phyloP scores from a whole-genome alignment of 2,113 vertebrate genomes.

The Phrynosoma blainvillii region DNA sequence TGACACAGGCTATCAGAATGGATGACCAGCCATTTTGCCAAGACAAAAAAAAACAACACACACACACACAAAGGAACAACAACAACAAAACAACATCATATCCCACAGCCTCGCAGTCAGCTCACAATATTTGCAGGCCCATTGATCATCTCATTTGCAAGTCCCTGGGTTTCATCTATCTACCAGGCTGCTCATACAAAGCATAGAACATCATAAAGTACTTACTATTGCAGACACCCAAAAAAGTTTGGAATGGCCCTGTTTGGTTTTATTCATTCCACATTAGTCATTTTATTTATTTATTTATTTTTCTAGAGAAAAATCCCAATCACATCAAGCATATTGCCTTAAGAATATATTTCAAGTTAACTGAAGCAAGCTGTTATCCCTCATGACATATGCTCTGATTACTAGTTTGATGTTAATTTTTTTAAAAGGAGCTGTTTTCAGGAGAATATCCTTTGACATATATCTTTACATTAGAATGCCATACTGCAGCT shows the following conservation, averaged over 20 bases:
- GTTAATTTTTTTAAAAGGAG: conserved; percentile 6
- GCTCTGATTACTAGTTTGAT: conserved; percentile 1
- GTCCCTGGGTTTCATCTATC: not conserved
- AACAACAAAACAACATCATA: not conserved
- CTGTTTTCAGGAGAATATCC: not conserved
- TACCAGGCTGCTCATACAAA: conserved; percentile 5
- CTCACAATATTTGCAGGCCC: not conserved
- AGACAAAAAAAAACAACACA: not conserved
- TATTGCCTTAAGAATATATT: conserved; percentile 6
- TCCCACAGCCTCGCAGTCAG: conserved; percentile 1
- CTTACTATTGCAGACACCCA: not conserved
- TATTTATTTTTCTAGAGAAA: not conserved
- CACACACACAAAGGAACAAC: not conserved
- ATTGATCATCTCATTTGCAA: not conserved
- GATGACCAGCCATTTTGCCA: conserved; percentile 21
- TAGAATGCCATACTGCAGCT: not conserved
- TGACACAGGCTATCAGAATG: conserved; percentile 23
- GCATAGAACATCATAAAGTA: not conserved
- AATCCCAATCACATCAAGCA: not conserved
- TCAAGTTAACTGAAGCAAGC: not conserved
- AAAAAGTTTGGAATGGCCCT: not conserved
- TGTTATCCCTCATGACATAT: not conserved
- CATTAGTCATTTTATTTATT: not conserved
- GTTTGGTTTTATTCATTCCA: not conserved
- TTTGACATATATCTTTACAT: not conserved